Evolutionary conservation across 2,113 vertebrate species (phyloP), one percentile per base, ranked within the genome.

Genomic region (Xenus cinereus): DNA sequence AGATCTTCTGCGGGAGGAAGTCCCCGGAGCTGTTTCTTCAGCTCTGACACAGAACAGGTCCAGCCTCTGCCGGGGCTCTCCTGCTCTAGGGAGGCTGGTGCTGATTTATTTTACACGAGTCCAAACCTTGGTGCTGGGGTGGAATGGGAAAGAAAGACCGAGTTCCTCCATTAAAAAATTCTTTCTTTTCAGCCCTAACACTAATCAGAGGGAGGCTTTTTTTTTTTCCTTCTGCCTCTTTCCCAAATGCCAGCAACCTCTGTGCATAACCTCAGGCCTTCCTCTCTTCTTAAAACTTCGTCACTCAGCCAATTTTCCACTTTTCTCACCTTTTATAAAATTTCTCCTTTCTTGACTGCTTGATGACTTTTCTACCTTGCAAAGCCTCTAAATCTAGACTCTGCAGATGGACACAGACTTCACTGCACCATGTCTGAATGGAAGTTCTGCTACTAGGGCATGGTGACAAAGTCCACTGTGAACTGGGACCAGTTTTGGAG

Each of bases 11-110:
- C 1, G 9, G 39, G 9, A 50, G 12, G 32, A 56, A 39, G 63
- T 0, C 0, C 10, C 19, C 0, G 0, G 64, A 91, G 23, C 68
- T 27, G 16, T 68, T 64, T 77, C 50, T 64, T 73, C 48, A 84
- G 28, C 45, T 94, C 69, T 90, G 66, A 57, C 33, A 33, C 35
- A 60, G 64, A 76, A 37, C 7, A 46, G 17, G 22, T 84, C 45
- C 45, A 85, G 28, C 24, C 8, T 88, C 60, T 74, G 21, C 11
- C 37, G 67, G 23, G 37, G 18, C 46, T 82, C 10, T 71, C 23
- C 26, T 24, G 13, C 35, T 39, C 19, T 33, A 39, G 9, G 14
- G 10, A 75, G 5, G 7, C 30, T 78, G 54, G 13, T 84, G 54
- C 27, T 87, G 18, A 35, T 84, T 24, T 48, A 57, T 72, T 50